Percentiles rank a stretch among this genome's conserved stretches.
Evolutionary conservation across 1,140 invertebrate species (phyloP).

Genomic region (Zaprionus capensis): DNA sequence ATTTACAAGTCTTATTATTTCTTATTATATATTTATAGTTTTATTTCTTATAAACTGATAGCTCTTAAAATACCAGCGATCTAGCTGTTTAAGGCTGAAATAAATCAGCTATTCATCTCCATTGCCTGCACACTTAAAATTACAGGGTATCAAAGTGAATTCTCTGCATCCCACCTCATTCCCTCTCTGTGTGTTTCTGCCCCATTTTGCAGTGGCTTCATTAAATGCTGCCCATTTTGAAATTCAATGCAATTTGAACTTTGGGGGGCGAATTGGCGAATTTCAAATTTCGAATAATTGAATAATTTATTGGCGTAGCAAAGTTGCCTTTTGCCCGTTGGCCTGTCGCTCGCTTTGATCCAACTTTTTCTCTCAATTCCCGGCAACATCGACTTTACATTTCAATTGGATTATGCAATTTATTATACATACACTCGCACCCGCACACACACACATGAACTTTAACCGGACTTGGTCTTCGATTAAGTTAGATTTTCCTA

Average conservation of each 20-base stretch:
- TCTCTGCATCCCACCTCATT: neutral
- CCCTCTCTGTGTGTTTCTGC: conserved; percentile 42
- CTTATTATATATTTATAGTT: no score
- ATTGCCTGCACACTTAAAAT: neutral
- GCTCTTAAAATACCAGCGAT: no score
- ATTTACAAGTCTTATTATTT: no score
- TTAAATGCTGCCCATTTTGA: conserved; percentile 76
- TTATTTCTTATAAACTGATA: no score
- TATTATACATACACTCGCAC: conserved; percentile 34
- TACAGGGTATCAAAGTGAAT: neutral
- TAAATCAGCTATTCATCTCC: no score
- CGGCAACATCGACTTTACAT: conserved; percentile 35
- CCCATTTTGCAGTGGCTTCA: conserved; percentile 70
- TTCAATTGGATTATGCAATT: conserved; percentile 54
- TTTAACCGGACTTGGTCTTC: conserved; percentile 7
- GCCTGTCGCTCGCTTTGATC: conserved; percentile 28
- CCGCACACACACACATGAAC: conserved; percentile 2
- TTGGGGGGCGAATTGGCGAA: conserved; percentile 52
- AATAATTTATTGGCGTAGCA: conserved; percentile 71
- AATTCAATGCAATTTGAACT: conserved; percentile 81
- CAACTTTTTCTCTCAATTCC: conserved; percentile 22
- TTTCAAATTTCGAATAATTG: conserved; percentile 72
- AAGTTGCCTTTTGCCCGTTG: conserved; percentile 63
- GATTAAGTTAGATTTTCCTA: conserved; percentile 15
- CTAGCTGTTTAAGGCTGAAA: no score